Percentiles rank a stretch among this genome's conserved stretches.
Conservation (phyloP, 2,888 invertebrate species). For the Lithophane leautieri region DNA sequence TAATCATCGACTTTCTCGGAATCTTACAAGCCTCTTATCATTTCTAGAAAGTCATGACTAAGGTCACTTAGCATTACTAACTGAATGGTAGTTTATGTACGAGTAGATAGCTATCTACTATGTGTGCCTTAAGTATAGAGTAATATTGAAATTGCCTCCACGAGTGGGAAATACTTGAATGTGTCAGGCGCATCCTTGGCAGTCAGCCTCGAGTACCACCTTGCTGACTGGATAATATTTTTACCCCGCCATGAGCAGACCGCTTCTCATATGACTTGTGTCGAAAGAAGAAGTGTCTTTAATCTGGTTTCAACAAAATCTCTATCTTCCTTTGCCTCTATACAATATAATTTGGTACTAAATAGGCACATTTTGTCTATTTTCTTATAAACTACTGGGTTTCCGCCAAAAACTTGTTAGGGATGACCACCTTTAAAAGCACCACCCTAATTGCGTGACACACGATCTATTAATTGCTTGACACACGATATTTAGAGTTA, state of each 20-base stretch:
- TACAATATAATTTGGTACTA: neutral
- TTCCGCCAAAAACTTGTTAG: neutral
- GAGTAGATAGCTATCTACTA: neutral
- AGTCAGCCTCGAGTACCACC: neutral
- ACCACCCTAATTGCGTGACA: too few species aligned
- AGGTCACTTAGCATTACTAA: conserved; percentile 9
- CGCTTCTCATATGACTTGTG: neutral
- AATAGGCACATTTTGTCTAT: neutral
- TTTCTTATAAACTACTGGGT: neutral
- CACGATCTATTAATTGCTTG: too few species aligned
- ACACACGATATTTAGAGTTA: too few species aligned
- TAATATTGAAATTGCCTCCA: neutral
- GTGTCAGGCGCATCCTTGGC: neutral
- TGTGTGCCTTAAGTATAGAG: neutral
- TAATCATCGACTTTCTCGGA: conserved; percentile 2
- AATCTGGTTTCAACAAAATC: neutral
- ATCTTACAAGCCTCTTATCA: conserved; percentile 21
- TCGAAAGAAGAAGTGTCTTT: neutral
- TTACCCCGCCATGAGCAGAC: neutral
- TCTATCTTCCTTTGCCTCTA: neutral
- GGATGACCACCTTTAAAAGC: too few species aligned
- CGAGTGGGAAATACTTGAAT: neutral
- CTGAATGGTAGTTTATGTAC: neutral
- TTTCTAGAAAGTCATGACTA: conserved; percentile 33
- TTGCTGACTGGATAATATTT: neutral